phyloP scores from a whole-genome alignment of 1,140 invertebrate species.

The Hormaphis cornu region DNA sequence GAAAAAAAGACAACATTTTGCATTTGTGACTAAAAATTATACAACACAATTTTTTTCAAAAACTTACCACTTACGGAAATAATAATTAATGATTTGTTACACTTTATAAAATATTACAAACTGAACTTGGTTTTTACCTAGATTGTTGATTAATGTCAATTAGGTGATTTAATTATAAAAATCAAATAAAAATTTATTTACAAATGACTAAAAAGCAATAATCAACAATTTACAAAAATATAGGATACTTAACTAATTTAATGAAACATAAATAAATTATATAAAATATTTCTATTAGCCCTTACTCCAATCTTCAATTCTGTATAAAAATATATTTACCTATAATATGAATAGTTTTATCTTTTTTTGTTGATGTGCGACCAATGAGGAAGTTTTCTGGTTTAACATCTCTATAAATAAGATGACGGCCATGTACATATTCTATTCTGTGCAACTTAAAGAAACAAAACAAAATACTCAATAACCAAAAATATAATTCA shows the following conservation, averaged over 20 bases:
- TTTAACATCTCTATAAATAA: slow-evolving; percentile 99
- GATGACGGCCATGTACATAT: slow-evolving; percentile 97
- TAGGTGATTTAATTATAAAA: too few species aligned
- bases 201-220: too few species aligned
- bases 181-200: too few species aligned
- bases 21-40: background rate
- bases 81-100: too few species aligned
- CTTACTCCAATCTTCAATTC: background rate
- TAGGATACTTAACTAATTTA: too few species aligned
- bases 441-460: slow-evolving; percentile 92
- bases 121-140: too few species aligned
- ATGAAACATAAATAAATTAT: background rate
- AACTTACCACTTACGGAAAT: too few species aligned
- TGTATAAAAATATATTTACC: slow-evolving; percentile 45
- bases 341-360: slow-evolving; percentile 99
- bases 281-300: background rate
- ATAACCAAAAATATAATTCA: slow-evolving; percentile 14
- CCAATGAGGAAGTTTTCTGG: slow-evolving; percentile 99
- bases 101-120: too few species aligned
- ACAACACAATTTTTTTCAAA: too few species aligned
- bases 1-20: background rate
- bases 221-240: too few species aligned
- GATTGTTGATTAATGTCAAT: too few species aligned
- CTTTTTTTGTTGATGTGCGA: slow-evolving; percentile 91
- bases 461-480: slow-evolving; percentile 36